Conservation (phyloP, 2,888 invertebrate species). For the Apamea monoglypha region DNA sequence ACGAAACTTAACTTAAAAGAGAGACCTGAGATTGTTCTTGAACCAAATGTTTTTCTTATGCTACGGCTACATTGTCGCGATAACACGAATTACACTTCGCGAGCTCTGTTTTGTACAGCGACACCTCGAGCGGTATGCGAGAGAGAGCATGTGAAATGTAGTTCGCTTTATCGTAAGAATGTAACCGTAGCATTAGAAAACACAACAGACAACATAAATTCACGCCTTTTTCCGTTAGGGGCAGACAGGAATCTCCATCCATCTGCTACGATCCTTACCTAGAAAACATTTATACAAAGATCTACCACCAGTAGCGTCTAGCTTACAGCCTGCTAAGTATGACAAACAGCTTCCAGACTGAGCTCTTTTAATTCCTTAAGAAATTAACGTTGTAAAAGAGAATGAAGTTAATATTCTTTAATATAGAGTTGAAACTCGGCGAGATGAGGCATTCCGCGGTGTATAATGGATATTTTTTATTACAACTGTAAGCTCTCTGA, state of each 20-base stretch:
- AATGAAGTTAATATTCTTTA: conserved; percentile 38
- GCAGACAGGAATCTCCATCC: too few relatives aligned
- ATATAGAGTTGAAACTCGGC: conserved; percentile 41
- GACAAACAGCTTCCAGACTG: conserved; percentile 21
- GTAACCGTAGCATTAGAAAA: not conserved
- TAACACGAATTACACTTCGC: not conserved
- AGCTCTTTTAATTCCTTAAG: conserved; percentile 30
- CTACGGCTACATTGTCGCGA: not conserved
- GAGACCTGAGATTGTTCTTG: not conserved
- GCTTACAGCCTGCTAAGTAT: not conserved
- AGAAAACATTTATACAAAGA: not conserved
- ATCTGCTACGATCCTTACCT: not conserved
- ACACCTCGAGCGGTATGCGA: not conserved
- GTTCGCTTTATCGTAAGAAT: not conserved
- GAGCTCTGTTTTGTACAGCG: not conserved
- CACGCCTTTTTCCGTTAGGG: not conserved
- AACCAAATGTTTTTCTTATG: not conserved
- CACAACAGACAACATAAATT: not conserved
- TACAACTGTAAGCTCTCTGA: conserved; percentile 39
- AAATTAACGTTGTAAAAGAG: conserved; percentile 42
- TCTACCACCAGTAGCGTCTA: not conserved
- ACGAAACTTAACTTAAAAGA: too few relatives aligned
- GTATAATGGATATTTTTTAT: conserved; percentile 57
- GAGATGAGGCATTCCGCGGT: conserved; percentile 18
- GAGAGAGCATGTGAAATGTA: not conserved